These are phyloP conservation scores for Pteropus alecto DNA, from an alignment of 2,113 vertebrate species.

Conservation along the genomic window DNA sequence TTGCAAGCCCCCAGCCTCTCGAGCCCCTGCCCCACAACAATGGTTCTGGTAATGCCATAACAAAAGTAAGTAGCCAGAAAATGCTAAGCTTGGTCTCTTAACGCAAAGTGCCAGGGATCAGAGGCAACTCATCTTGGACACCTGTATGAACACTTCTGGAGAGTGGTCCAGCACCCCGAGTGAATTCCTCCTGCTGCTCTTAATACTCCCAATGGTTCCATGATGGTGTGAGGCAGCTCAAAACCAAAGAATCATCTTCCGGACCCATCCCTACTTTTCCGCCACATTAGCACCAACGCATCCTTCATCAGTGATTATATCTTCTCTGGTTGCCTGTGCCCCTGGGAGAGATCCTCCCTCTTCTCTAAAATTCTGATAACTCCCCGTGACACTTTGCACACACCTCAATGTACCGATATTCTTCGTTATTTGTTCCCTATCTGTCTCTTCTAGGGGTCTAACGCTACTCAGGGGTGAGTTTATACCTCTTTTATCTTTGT, in stretches of 20 bases:
- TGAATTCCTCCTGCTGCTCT: not conserved
- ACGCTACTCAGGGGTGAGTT: not conserved
- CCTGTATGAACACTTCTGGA: not conserved
- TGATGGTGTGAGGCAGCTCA: not conserved
- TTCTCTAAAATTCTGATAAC: not conserved
- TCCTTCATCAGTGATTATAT: not conserved
- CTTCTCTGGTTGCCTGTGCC: not conserved
- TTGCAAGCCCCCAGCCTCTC: too few species aligned
- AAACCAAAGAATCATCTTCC: not conserved
- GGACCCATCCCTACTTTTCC: not conserved
- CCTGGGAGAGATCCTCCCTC: not conserved
- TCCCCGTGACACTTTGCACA: not conserved
- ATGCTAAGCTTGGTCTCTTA: not conserved
- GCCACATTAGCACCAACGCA: not conserved
- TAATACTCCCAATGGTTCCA: not conserved
- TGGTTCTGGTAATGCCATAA: not conserved
- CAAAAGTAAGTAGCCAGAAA: not conserved
- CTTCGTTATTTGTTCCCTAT: slow-evolving; percentile 27
- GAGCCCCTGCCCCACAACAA: not conserved
- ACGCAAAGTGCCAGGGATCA: not conserved
- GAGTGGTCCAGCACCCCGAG: not conserved
- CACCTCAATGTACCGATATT: not conserved
- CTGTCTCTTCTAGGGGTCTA: slow-evolving; percentile 12
- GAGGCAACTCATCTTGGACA: not conserved
- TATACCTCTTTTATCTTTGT: slow-evolving; percentile 31